Evolutionary conservation across 2,888 invertebrate genomes (phyloP).

Genomic region (Eristalis tenax): DNA sequence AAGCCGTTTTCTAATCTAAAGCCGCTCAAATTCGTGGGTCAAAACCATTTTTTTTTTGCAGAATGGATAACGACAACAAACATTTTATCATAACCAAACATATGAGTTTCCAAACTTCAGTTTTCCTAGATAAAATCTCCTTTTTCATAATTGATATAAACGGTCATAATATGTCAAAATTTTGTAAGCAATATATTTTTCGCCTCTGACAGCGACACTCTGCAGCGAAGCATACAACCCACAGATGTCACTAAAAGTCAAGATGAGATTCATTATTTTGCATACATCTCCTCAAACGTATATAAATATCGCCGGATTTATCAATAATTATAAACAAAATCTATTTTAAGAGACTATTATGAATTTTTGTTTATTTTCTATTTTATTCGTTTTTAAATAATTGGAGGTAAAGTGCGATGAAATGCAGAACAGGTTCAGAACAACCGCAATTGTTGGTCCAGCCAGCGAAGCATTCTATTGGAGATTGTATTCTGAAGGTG

Average conservation of each 20-base stretch:
- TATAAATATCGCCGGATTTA: constrained; percentile 19
- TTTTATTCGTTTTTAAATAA: constrained; percentile 11
- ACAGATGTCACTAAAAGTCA: constrained; percentile 37
- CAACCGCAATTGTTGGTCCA: background rate
- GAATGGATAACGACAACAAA: no score
- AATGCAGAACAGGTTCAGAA: background rate
- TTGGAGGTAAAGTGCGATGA: background rate
- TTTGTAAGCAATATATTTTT: constrained; percentile 12
- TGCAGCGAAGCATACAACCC: constrained; percentile 29
- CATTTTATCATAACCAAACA: no score
- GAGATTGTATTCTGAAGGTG: background rate
- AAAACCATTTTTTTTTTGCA: no score
- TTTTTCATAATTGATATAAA: background rate
- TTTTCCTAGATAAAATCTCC: background rate
- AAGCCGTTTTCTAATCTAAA: no score
- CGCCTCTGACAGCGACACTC: background rate
- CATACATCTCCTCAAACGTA: constrained; percentile 5
- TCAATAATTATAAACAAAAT: constrained; percentile 32
- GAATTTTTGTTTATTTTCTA: constrained; percentile 6
- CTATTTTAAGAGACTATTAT: constrained; percentile 37
- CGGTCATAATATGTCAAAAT: background rate
- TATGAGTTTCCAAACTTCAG: no score
- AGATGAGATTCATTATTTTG: constrained; percentile 3
- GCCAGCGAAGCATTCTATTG: background rate
- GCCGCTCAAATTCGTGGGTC: no score